Evolutionary conservation across 2,797 vertebrate species (phyloP).

Genomic region (Loriculus beryllinus): DNA sequence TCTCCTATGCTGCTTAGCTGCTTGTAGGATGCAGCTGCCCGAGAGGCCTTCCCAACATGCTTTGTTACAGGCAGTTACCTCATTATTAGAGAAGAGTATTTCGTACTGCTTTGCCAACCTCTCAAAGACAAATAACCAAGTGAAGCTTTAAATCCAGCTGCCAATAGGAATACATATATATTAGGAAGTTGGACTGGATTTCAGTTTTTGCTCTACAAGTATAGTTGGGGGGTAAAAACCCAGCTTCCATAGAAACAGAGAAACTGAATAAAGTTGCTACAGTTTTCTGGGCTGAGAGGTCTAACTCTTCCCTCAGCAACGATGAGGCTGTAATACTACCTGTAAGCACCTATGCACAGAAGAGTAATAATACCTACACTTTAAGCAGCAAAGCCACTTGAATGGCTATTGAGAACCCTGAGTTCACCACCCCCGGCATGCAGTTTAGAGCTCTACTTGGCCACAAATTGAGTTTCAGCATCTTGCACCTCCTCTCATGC

Average conservation of each 20-base stretch:
- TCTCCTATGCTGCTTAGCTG: not conserved
- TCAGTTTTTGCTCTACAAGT: not conserved
- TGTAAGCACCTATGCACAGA: not conserved
- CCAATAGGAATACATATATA: not conserved
- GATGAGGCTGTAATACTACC: not conserved
- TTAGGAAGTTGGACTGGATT: not conserved
- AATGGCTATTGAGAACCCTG: not conserved
- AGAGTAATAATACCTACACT: not conserved
- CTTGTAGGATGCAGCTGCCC: not conserved
- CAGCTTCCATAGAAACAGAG: not conserved
- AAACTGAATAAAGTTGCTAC: not conserved
- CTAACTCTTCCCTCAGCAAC: not conserved
- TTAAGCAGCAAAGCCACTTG: not conserved
- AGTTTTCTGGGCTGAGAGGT: not conserved
- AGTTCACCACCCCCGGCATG: not conserved
- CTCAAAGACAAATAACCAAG: not conserved
- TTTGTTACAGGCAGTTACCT: rapidly evolving
- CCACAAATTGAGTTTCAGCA: not conserved
- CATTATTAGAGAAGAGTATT: not conserved
- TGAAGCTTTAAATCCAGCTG: not conserved
- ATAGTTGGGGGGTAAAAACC: not conserved
- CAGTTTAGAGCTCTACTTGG: not conserved
- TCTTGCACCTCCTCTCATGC: not conserved
- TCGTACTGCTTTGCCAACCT: not conserved
- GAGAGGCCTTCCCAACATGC: not conserved